A percentile compares a stretch with the other conserved stretches of the same genome.
Conservation (phyloP, 2,888 invertebrate genomes). For the Tetropium fuscum region DNA sequence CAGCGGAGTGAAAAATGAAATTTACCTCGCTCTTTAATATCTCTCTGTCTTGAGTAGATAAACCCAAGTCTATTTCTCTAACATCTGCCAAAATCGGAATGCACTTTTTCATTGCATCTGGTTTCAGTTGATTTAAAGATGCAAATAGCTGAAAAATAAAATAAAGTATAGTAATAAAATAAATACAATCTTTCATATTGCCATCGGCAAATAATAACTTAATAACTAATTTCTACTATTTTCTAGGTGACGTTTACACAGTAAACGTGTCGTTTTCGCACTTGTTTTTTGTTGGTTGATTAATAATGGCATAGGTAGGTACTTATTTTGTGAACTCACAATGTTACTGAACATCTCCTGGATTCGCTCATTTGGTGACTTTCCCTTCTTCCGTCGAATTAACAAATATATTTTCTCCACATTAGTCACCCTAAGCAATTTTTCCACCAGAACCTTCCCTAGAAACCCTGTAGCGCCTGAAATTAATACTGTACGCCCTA, state of each 20-base stretch:
- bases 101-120: constrained; percentile 69
- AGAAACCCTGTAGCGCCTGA: constrained; percentile 66
- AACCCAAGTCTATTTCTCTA: constrained; percentile 63
- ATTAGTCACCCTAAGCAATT: constrained; percentile 62
- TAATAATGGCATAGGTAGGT: too few relatives aligned
- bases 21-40: constrained; percentile 68
- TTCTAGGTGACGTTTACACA: too few relatives aligned
- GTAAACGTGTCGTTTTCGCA: too few relatives aligned
- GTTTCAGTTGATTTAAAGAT: constrained; percentile 71
- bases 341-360: constrained; percentile 59
- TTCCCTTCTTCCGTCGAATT: constrained; percentile 62
- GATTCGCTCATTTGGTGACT: constrained; percentile 58
- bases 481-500: constrained; percentile 61
- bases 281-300: too few relatives aligned
- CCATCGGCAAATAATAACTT: too few relatives aligned
- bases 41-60: constrained; percentile 65
- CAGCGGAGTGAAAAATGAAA: constrained; percentile 79
- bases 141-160: constrained; percentile 79
- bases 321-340: too few relatives aligned
- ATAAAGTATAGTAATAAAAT: too few relatives aligned
- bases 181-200: too few relatives aligned
- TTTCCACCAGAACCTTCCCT: constrained; percentile 66
- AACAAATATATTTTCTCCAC: constrained; percentile 63
- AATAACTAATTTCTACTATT: too few relatives aligned
- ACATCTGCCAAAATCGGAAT: constrained; percentile 69